Conservation (phyloP, 2,888 invertebrate genomes). For the Eupithecia centaureata region DNA sequence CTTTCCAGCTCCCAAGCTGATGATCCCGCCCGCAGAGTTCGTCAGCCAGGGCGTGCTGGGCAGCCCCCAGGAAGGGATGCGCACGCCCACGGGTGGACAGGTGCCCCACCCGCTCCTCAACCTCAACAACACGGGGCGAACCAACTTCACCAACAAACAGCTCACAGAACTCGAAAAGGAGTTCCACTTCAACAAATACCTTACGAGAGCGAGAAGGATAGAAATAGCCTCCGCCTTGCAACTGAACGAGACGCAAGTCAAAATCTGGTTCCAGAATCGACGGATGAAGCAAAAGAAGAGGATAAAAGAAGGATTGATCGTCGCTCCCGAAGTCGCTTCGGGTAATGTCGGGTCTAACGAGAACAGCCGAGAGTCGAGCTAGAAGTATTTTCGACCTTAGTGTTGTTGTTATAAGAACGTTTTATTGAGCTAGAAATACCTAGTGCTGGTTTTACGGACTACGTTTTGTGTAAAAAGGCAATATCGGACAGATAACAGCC, state of each 20-base stretch:
- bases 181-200: slow-evolving; percentile 99
- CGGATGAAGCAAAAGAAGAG: slow-evolving; percentile 99
- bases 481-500: background rate
- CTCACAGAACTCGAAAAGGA: slow-evolving; percentile 99
- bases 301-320: slow-evolving; percentile 95
- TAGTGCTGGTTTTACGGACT: slow-evolving; percentile 1
- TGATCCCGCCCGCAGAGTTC: slow-evolving; percentile 83
- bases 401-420: slow-evolving; percentile 16
- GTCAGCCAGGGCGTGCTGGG: slow-evolving; percentile 76
- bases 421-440: background rate
- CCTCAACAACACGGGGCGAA: slow-evolving; percentile 94
- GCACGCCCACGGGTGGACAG: slow-evolving; percentile 79
- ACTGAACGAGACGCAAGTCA: slow-evolving; percentile 98
- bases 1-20: slow-evolving; percentile 87
- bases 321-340: slow-evolving; percentile 80
- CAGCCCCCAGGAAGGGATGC: slow-evolving; percentile 75
- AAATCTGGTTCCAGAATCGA: slow-evolving; percentile 99
- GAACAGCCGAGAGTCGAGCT: slow-evolving; percentile 89
- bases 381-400: slow-evolving; percentile 49
- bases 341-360: slow-evolving; percentile 85
- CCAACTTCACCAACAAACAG: slow-evolving; percentile 99
- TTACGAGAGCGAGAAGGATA: slow-evolving; percentile 97
- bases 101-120: slow-evolving; percentile 79
- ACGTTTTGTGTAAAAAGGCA: background rate
- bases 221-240: slow-evolving; percentile 98